Percentiles rank a stretch among this genome's conserved stretches.
Conservation (phyloP, 2,113 vertebrate genomes). For the Panthera uncia region DNA sequence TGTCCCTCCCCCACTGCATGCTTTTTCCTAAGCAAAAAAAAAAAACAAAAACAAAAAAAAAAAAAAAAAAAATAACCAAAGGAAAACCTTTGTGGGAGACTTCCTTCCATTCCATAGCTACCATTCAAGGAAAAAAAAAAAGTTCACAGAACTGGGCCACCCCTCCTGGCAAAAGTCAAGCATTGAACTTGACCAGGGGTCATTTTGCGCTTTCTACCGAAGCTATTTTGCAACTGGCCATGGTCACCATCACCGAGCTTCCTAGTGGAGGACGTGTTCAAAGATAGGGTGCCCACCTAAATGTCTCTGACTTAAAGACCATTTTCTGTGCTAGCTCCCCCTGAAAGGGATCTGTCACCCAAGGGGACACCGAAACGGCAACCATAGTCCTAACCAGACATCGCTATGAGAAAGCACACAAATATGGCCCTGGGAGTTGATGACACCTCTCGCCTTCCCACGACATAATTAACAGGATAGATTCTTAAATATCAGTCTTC, state of each 20-base stretch:
- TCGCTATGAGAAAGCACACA: background rate
- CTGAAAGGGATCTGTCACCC: background rate
- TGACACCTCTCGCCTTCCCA: background rate
- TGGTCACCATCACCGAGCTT: background rate
- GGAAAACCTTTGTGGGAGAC: slow-evolving; percentile 66
- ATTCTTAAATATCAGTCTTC: background rate
- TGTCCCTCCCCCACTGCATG: background rate
- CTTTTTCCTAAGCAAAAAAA: slow-evolving; percentile 53
- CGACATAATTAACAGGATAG: fast-evolving
- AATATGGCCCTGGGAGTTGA: background rate
- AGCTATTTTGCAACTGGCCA: slow-evolving; percentile 26
- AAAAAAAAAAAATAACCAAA: slow-evolving; percentile 67
- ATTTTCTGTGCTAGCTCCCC: background rate
- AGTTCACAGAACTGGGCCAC: background rate
- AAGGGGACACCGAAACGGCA: background rate
- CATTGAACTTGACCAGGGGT: slow-evolving; percentile 15
- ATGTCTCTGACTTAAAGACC: background rate
- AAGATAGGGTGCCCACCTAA: background rate
- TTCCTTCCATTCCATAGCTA: slow-evolving; percentile 63
- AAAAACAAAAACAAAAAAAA: slow-evolving; percentile 59
- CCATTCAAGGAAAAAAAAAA: slow-evolving; percentile 49
- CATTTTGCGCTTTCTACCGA: background rate
- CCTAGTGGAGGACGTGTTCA: background rate
- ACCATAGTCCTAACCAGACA: background rate
- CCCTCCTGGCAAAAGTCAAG: background rate